phyloP scores from a whole-genome alignment of 2,797 vertebrate genomes.

The Meriones psammophilus region DNA sequence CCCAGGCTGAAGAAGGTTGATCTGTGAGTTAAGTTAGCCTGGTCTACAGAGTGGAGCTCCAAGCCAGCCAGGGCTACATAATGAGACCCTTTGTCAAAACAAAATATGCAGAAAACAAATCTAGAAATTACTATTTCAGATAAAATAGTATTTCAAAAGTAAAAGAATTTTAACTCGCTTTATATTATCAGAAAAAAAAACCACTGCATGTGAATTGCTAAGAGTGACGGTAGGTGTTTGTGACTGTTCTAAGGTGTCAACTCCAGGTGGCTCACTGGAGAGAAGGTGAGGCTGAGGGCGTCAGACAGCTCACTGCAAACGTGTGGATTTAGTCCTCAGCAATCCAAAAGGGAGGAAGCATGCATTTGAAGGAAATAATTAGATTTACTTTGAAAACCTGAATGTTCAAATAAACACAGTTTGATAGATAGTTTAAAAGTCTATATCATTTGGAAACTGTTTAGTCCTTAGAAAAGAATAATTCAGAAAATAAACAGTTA shows the following conservation, averaged over 20 bases:
- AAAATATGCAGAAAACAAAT: not conserved
- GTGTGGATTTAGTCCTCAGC: not conserved
- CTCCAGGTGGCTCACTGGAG: not conserved
- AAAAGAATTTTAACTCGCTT: not conserved
- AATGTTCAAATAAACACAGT: not conserved
- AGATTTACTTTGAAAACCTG: not conserved
- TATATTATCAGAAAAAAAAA: not conserved
- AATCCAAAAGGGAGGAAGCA: not conserved
- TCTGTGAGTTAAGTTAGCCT: not conserved
- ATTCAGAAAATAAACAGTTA: not conserved
- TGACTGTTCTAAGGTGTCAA: not conserved
- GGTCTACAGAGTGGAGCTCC: not conserved
- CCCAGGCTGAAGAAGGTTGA: not conserved
- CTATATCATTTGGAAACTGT: not conserved
- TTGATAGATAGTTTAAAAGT: not conserved
- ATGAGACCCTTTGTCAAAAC: not conserved
- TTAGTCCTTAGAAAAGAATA: not conserved
- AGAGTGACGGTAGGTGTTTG: not conserved
- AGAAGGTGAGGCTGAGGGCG: not conserved
- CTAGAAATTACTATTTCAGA: not conserved
- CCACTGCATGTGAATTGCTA: not conserved
- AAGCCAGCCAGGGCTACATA: not conserved
- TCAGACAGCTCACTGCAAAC: not conserved
- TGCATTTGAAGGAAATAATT: not conserved
- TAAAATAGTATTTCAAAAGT: not conserved